phyloP scores from a whole-genome alignment of 2,888 invertebrate species.

The Cataglyphis cursor region DNA sequence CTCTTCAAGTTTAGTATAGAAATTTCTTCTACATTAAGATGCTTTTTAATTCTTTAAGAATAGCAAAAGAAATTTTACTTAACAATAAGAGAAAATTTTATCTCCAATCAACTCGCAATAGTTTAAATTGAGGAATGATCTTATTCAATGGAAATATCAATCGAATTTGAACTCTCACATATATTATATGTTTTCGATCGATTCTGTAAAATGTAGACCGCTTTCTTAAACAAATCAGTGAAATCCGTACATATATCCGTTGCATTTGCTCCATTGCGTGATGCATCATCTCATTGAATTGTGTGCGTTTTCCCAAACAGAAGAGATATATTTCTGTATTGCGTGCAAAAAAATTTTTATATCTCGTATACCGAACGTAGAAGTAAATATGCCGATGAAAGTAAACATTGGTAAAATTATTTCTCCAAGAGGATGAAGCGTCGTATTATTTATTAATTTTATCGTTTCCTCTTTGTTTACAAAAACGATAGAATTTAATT shows the following conservation, averaged over 20 bases:
- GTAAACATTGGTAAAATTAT: slow-evolving; percentile 1
- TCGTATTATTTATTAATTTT: not conserved
- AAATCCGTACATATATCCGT: not conserved
- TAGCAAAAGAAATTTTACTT: not conserved
- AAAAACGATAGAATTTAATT: not conserved
- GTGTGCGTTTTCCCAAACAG: slow-evolving; percentile 12
- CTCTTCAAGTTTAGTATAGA: slow-evolving; percentile 8
- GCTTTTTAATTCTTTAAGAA: not conserved
- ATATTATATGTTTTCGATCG: not conserved
- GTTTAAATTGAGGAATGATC: not conserved
- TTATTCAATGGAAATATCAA: not conserved
- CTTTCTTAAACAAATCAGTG: slow-evolving; percentile 17
- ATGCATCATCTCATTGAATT: slow-evolving; percentile 5
- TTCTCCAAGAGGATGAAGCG: not conserved
- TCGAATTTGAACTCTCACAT: not conserved
- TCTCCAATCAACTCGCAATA: not conserved
- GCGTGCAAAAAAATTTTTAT: not conserved
- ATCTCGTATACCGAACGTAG: not conserved
- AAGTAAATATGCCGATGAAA: not conserved
- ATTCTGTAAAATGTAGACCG: slow-evolving; percentile 11
- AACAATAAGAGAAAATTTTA: not conserved
- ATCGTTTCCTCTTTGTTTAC: not conserved
- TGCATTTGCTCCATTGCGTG: slow-evolving; percentile 18
- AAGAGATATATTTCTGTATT: slow-evolving; percentile 25
- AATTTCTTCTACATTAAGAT: slow-evolving; percentile 20